Evolutionary conservation across 2,113 vertebrate species (phyloP).

Genomic region (Odocoileus virginianus): DNA sequence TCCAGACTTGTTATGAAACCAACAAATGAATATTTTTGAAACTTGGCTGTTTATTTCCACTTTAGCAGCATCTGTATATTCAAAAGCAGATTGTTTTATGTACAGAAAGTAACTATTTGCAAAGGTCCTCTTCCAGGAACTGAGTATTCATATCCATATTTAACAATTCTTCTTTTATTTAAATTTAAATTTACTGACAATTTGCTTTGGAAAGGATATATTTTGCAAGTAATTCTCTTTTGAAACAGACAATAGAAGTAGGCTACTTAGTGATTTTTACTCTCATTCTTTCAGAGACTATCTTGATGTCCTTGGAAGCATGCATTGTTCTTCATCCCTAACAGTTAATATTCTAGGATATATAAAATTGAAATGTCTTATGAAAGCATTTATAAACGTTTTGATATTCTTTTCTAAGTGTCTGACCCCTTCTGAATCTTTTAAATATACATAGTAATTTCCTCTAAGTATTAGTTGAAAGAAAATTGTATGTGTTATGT

Average conservation of each 20-base stretch:
- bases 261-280: not conserved
- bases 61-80: not conserved
- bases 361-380: not conserved
- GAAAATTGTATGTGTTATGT: not conserved
- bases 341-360: not conserved
- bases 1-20: not conserved
- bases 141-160: not conserved
- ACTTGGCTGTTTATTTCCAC: not conserved
- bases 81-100: not conserved
- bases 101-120: not conserved
- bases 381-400: slow-evolving; percentile 23
- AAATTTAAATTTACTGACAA: not conserved
- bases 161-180: not conserved
- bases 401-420: slow-evolving; percentile 18
- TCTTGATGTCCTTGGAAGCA: not conserved
- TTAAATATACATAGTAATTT: slow-evolving; percentile 18
- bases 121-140: not conserved
- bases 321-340: not conserved
- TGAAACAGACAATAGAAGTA: not conserved
- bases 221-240: not conserved
- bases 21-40: not conserved
- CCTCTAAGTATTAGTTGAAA: slow-evolving; percentile 14
- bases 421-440: slow-evolving; percentile 16
- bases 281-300: not conserved
- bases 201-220: not conserved